phyloP scores from a whole-genome alignment of 2,888 invertebrate genomes.

The Drosophila peninsularis region DNA sequence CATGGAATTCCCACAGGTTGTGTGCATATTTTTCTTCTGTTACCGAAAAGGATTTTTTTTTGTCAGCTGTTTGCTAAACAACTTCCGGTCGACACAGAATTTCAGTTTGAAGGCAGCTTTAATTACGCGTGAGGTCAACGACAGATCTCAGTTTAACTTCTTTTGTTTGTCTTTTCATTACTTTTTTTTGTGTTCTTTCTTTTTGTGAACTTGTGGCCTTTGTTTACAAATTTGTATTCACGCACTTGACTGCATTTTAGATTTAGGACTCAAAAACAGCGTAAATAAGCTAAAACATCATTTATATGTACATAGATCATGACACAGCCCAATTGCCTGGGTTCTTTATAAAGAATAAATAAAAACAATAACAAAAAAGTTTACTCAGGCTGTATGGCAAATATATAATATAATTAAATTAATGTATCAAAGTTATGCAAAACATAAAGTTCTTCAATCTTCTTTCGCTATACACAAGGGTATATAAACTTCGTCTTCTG shows the following conservation, averaged over 20 bases:
- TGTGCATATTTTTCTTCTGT: conserved; percentile 39
- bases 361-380: not conserved
- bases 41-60: conserved; percentile 45
- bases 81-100: conserved; percentile 36
- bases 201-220: conserved; percentile 9
- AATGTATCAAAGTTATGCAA: not conserved
- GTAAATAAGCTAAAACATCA: not conserved
- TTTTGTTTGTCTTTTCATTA: conserved; percentile 18
- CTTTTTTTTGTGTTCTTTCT: not conserved
- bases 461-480: not conserved
- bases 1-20: conserved; percentile 33
- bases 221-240: conserved; percentile 33
- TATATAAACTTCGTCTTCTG: not conserved
- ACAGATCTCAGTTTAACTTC: conserved; percentile 4
- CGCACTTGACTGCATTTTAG: conserved; percentile 53
- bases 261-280: conserved; percentile 1
- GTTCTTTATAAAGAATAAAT: not conserved
- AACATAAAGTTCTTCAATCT: not conserved
- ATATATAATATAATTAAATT: not conserved
- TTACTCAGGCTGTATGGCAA: not conserved
- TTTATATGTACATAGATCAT: not conserved
- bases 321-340: too few relatives aligned
- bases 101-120: conserved; percentile 51
- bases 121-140: conserved; percentile 47
- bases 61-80: conserved; percentile 25